These are phyloP conservation scores for Aphyosemion australe DNA, from an alignment of 2,113 vertebrate species.

Conservation along the genomic window DNA sequence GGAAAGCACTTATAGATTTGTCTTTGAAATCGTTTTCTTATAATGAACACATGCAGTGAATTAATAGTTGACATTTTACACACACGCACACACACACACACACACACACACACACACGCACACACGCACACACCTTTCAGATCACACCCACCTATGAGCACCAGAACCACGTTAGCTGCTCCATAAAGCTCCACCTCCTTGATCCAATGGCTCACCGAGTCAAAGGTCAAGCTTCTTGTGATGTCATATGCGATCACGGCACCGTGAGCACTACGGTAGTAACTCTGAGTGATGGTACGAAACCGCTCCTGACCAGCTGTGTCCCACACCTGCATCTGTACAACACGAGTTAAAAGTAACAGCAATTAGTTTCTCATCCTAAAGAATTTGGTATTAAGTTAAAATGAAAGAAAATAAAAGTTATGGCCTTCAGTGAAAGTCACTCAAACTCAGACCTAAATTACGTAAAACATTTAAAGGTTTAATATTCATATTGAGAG, in stretches of 20 bases:
- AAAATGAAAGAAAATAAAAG: too few relatives aligned
- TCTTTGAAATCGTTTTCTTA: too few relatives aligned
- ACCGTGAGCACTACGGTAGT: conserved; percentile 94
- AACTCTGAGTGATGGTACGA: conserved; percentile 98
- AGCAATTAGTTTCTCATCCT: background rate
- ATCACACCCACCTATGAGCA: conserved; percentile 87
- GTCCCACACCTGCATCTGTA: conserved; percentile 98
- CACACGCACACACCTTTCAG: too few relatives aligned
- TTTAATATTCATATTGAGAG: too few relatives aligned
- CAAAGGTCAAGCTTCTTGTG: conserved; percentile 87
- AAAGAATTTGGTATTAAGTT: background rate
- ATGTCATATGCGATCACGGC: conserved; percentile 97
- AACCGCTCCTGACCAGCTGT: conserved; percentile 97
- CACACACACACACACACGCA: too few relatives aligned
- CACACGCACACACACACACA: too few relatives aligned
- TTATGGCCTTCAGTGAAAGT: too few relatives aligned
- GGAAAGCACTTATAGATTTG: too few relatives aligned
- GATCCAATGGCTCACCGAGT: conserved; percentile 92
- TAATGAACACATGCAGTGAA: too few relatives aligned
- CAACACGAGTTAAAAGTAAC: conserved; percentile 1
- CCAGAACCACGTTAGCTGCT: conserved; percentile 86
- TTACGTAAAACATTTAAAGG: too few relatives aligned
- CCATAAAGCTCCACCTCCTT: conserved; percentile 91
- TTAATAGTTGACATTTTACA: too few relatives aligned
- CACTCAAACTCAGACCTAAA: too few relatives aligned